phyloP scores from a whole-genome alignment of 2,113 vertebrate species.

The Toxostoma redivivum region DNA sequence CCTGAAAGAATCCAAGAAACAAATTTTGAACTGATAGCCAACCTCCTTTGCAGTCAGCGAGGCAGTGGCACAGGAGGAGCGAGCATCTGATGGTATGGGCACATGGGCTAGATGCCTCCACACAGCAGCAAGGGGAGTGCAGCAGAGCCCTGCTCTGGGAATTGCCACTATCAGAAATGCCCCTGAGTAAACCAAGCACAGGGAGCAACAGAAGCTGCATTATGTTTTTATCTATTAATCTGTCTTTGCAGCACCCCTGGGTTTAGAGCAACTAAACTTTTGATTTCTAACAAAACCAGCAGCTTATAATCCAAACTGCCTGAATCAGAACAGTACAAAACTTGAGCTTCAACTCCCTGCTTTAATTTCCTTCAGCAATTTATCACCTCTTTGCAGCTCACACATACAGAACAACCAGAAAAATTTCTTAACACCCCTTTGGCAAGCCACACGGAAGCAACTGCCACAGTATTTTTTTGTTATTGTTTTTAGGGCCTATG shows the following conservation, averaged over 20 bases:
- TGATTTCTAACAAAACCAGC: conserved; percentile 52
- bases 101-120: fast-evolving
- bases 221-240: background rate
- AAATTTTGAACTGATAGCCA: background rate
- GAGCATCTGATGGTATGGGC: fast-evolving
- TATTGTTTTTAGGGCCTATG: conserved; percentile 66
- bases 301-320: conserved; percentile 10
- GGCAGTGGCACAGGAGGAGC: background rate
- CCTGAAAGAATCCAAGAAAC: background rate
- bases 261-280: conserved; percentile 39
- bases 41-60: background rate
- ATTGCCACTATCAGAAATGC: background rate
- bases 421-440: conserved; percentile 74
- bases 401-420: conserved; percentile 69
- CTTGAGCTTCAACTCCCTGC: conserved; percentile 15
- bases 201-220: background rate
- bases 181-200: background rate
- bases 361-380: conserved; percentile 82
- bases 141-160: background rate
- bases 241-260: background rate
- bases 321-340: conserved; percentile 23
- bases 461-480: conserved; percentile 57
- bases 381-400: conserved; percentile 78
- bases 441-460: conserved; percentile 67
- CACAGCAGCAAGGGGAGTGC: background rate